Evolutionary conservation across 2,113 vertebrate species (phyloP).

Genomic region (Grantiella picta): DNA sequence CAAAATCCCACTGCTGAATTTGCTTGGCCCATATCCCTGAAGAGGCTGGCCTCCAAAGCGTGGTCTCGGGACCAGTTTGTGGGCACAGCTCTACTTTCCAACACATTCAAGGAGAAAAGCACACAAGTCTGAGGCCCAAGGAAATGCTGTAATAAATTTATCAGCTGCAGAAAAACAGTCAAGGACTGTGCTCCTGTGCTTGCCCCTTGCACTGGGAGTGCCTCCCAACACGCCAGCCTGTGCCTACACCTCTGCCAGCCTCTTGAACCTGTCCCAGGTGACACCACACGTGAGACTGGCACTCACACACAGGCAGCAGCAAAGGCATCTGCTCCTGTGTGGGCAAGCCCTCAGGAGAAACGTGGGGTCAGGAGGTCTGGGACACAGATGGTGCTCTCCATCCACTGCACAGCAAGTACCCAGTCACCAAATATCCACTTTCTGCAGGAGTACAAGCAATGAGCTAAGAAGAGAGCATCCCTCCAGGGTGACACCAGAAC

Average conservation of each 20-base stretch:
- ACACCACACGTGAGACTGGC: rapidly evolving
- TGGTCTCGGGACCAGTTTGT: background rate
- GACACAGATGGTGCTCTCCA: background rate
- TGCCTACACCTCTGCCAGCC: background rate
- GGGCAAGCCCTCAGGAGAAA: background rate
- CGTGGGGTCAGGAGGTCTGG: background rate
- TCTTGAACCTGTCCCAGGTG: background rate
- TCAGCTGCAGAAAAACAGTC: background rate
- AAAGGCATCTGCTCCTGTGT: background rate
- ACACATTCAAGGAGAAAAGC: rapidly evolving
- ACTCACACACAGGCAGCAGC: background rate
- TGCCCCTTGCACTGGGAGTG: background rate
- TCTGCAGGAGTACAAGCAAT: rapidly evolving
- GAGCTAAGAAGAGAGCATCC: background rate
- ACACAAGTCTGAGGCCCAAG: background rate
- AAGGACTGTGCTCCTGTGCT: background rate
- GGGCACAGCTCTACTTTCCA: background rate
- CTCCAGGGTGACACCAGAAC: background rate
- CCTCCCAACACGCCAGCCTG: background rate
- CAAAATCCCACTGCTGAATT: background rate
- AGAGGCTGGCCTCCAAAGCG: background rate
- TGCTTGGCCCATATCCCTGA: background rate
- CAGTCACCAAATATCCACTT: background rate
- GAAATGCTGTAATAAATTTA: background rate
- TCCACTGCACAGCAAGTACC: background rate